A percentile compares a stretch with the other conserved stretches of the same genome.
Conservation (phyloP, 2,888 invertebrate species). For the Trachelus iudaicus region DNA sequence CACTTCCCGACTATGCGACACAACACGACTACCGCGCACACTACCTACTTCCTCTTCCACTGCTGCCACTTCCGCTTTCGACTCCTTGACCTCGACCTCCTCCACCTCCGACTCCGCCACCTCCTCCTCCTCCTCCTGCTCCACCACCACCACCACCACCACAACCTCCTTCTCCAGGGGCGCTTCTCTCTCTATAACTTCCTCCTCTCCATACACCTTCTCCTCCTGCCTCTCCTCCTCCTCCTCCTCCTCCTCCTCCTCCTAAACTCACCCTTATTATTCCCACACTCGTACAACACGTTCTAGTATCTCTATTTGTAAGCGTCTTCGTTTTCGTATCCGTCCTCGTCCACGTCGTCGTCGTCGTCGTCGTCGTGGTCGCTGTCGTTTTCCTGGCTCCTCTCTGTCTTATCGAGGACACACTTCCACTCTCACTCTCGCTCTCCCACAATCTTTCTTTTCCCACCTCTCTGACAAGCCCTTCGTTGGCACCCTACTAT, state of each 20-base stretch:
- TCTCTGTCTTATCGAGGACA: not conserved
- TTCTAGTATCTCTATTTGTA: not conserved
- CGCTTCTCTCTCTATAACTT: constrained; percentile 17
- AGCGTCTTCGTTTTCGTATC: not conserved
- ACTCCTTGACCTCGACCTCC: constrained; percentile 12
- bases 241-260: constrained; percentile 13
- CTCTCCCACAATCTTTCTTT: not conserved
- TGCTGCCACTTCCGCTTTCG: constrained; percentile 4
- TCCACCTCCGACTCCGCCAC: constrained; percentile 13
- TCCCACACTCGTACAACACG: constrained; percentile 9
- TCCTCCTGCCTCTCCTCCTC: constrained; percentile 17
- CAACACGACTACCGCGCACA: constrained; percentile 14
- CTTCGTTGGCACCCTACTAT: not conserved
- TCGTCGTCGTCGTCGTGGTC: not conserved
- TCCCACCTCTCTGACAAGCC: not conserved
- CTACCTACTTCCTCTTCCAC: constrained; percentile 13
- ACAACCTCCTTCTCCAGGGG: constrained; percentile 14
- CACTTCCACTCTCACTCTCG: not conserved
- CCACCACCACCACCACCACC: constrained; percentile 21
- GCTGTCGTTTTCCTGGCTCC: not conserved
- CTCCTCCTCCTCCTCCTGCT: constrained; percentile 18
- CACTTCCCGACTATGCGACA: constrained; percentile 47
- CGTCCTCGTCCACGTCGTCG: not conserved
- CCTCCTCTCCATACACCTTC: constrained; percentile 18
- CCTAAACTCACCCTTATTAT: constrained; percentile 23